These are phyloP conservation scores for Ramphastos sulfuratus DNA, from an alignment of 2,113 vertebrate species.

Conservation along the genomic window DNA sequence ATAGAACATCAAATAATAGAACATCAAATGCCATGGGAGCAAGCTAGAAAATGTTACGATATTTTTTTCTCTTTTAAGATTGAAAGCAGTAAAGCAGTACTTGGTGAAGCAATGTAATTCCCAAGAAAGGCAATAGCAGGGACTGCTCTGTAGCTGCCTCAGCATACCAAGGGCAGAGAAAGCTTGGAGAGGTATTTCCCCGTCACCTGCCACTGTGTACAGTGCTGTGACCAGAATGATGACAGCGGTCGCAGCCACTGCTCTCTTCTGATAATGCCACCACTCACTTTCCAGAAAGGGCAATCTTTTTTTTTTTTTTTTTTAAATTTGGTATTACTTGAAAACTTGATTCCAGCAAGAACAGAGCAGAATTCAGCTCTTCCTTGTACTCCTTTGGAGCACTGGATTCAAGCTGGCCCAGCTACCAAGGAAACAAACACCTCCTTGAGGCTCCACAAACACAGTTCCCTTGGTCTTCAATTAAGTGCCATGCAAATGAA, in stretches of 20 bases:
- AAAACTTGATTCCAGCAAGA: not conserved
- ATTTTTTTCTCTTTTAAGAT: not conserved
- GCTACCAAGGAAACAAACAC: not conserved
- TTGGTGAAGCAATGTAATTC: not conserved
- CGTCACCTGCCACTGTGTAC: not conserved
- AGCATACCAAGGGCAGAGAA: not conserved
- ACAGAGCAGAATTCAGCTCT: not conserved
- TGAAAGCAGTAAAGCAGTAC: not conserved
- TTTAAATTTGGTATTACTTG: not conserved
- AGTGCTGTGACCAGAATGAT: not conserved
- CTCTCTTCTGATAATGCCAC: not conserved
- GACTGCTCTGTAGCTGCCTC: not conserved
- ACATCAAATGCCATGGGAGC: not conserved
- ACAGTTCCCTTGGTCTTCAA: not conserved
- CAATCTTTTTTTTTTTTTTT: not conserved
- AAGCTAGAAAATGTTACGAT: not conserved
- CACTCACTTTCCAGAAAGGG: not conserved
- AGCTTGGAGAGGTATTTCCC: not conserved
- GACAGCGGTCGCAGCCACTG: not conserved
- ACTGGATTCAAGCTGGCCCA: not conserved
- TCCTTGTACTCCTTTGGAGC: not conserved
- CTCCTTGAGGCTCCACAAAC: not conserved
- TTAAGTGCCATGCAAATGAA: not conserved
- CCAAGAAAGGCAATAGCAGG: not conserved
- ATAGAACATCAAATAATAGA: not conserved